Evolutionary conservation across 2,113 vertebrate species (phyloP).

Genomic region (Bambusicola thoracicus): DNA sequence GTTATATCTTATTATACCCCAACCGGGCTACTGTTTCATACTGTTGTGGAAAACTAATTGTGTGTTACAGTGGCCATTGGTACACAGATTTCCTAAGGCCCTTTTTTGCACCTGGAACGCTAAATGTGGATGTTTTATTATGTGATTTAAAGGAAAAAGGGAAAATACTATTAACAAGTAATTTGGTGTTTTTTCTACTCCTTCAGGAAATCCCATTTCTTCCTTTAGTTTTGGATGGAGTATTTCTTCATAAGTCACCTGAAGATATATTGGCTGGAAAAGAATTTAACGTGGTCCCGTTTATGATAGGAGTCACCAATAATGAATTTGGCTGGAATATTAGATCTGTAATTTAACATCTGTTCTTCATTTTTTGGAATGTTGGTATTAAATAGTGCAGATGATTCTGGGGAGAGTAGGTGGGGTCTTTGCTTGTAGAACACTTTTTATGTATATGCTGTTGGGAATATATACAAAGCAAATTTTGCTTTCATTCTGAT

Average conservation of each 20-base stretch:
- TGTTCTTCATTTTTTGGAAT: background rate
- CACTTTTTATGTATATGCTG: background rate
- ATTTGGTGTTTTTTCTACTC: background rate
- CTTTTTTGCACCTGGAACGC: background rate
- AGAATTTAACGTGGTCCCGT: conserved; percentile 76
- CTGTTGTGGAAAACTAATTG: background rate
- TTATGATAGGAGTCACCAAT: conserved; percentile 84
- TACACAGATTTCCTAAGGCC: background rate
- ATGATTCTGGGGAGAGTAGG: background rate
- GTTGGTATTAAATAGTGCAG: background rate
- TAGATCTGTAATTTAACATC: conserved; percentile 40
- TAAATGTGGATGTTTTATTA: background rate
- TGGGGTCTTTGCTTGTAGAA: background rate
- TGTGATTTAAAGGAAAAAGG: background rate
- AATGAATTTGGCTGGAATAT: conserved; percentile 87
- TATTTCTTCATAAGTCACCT: conserved; percentile 76
- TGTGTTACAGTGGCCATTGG: background rate
- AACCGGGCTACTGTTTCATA: background rate
- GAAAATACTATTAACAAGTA: background rate
- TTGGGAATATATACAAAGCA: background rate
- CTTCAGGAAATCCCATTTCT: conserved; percentile 26
- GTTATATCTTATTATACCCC: background rate
- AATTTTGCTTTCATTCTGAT: background rate
- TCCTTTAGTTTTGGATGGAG: conserved; percentile 79
- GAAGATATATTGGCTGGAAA: conserved; percentile 77